A percentile compares a stretch with the other conserved stretches of the same genome.
These are phyloP conservation scores for Sminthopsis crassicaudata DNA, from an alignment of 2,113 vertebrate genomes.

Conservation along the genomic window DNA sequence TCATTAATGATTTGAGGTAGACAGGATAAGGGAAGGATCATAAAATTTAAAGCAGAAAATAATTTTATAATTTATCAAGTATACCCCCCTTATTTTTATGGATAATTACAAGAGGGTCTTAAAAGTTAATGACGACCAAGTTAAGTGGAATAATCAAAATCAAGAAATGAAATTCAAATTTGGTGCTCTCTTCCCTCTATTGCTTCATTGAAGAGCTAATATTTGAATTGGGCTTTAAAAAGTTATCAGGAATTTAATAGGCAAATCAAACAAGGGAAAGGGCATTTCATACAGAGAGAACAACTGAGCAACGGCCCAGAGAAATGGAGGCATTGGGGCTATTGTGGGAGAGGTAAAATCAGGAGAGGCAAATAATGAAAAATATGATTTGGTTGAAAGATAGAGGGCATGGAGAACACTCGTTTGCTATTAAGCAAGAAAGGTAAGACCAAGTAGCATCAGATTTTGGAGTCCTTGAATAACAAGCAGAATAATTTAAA, in stretches of 20 bases:
- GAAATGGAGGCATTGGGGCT: not conserved
- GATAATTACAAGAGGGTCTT: not conserved
- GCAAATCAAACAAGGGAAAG: not conserved
- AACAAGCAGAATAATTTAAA: not conserved
- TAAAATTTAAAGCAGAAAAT: not conserved
- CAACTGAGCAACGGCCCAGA: not conserved
- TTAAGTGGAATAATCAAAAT: not conserved
- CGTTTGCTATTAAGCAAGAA: not conserved
- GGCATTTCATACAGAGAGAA: not conserved
- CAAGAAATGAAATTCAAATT: not conserved
- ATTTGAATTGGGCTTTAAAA: not conserved
- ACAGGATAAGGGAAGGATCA: not conserved
- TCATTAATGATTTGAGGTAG: not conserved
- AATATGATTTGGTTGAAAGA: not conserved
- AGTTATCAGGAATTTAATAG: not conserved
- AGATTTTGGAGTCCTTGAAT: not conserved
- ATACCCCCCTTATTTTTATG: not conserved
- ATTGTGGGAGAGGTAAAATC: not conserved
- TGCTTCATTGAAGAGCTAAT: not conserved
- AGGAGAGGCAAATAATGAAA: not conserved
- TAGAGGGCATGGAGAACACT: not conserved
- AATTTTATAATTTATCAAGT: not conserved
- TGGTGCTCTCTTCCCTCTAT: not conserved
- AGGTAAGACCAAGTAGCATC: not conserved
- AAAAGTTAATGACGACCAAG: not conserved